phyloP scores from a whole-genome alignment of 2,888 invertebrate species.

The Archips crataeganus region DNA sequence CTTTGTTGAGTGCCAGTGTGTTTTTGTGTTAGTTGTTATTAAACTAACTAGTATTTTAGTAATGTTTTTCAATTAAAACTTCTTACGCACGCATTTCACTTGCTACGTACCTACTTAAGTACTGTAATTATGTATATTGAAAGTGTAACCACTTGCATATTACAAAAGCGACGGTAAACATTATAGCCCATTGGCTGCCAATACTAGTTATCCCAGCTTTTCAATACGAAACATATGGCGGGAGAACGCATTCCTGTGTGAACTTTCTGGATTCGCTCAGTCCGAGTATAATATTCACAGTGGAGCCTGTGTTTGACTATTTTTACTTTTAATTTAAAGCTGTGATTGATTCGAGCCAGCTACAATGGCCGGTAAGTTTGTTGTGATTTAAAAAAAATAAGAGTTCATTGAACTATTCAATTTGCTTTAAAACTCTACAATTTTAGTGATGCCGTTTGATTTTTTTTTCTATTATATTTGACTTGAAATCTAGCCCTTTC shows the following conservation, averaged over 20 bases:
- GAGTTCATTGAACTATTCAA: too few relatives aligned
- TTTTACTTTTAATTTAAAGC: conserved; percentile 7
- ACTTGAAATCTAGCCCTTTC: not conserved
- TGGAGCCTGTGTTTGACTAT: conserved; percentile 50
- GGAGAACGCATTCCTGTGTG: conserved; percentile 65
- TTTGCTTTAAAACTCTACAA: not conserved
- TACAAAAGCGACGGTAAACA: conserved; percentile 26
- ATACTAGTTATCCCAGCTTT: conserved; percentile 59
- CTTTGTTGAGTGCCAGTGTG: conserved; percentile 11
- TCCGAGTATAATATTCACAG: conserved; percentile 60
- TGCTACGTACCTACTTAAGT: too few relatives aligned
- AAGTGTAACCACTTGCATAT: not conserved
- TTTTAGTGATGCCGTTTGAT: not conserved
- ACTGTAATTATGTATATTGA: not conserved
- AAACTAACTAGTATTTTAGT: not conserved
- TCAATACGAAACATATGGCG: conserved; percentile 76
- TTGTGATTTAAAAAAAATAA: not conserved
- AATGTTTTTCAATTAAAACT: not conserved
- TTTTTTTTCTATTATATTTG: not conserved
- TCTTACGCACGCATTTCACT: not conserved
- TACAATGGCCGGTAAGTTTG: conserved; percentile 44
- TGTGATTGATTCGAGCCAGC: conserved; percentile 30
- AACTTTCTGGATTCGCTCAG: conserved; percentile 72
- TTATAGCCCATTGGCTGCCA: conserved; percentile 47
- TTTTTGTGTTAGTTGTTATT: not conserved